Conservation (phyloP, 2,113 vertebrate species). For the Galeopterus variegatus region DNA sequence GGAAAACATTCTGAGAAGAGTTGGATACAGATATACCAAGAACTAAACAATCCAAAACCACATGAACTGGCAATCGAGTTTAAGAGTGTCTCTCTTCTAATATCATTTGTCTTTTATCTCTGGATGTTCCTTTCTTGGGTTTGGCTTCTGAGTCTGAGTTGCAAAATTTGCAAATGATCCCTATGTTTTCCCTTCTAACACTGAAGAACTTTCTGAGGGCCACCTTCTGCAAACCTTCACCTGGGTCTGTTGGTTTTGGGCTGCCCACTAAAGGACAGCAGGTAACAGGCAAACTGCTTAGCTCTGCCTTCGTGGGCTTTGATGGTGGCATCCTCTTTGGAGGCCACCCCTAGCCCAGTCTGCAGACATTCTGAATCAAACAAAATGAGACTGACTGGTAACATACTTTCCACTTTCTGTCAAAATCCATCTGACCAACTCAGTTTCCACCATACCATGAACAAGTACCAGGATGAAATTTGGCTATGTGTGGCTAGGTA, state of each 20-base stretch:
- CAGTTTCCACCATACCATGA: not conserved
- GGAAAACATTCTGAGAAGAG: conserved; percentile 43
- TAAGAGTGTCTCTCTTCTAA: not conserved
- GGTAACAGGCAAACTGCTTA: not conserved
- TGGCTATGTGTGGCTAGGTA: not conserved
- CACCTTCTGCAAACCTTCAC: conserved; percentile 18
- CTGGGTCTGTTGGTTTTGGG: conserved; percentile 1
- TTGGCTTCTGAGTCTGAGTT: conserved; percentile 11
- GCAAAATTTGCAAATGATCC: not conserved
- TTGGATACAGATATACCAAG: not conserved
- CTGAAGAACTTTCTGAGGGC: not conserved
- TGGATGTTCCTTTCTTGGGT: not conserved
- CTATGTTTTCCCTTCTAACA: not conserved
- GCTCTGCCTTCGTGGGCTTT: not conserved
- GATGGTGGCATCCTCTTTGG: not conserved
- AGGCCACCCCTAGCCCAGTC: not conserved
- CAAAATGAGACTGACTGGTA: not conserved
- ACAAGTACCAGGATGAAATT: conserved; percentile 6
- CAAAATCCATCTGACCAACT: conserved; percentile 10
- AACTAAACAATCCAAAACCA: not conserved
- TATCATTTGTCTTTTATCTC: not conserved
- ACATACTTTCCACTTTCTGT: conserved; percentile 25
- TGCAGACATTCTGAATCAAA: not conserved
- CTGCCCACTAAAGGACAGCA: not conserved
- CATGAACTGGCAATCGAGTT: not conserved